A percentile compares a stretch with the other conserved stretches of the same genome.
Evolutionary conservation across 2,797 vertebrate genomes (phyloP).

Genomic region (Threskiornis aethiopicus): DNA sequence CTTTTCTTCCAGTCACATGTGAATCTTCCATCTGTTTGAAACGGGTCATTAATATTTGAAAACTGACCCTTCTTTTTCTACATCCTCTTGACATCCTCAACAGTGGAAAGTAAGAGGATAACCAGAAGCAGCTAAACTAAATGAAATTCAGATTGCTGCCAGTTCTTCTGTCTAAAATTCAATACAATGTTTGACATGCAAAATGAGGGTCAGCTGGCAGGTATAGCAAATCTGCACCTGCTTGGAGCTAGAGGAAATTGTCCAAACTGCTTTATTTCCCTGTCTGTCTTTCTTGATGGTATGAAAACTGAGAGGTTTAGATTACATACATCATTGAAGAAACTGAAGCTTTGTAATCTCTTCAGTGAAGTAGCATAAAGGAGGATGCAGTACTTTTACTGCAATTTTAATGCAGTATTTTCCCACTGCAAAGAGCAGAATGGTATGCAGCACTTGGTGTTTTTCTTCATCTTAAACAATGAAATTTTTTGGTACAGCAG

Average conservation of each 20-base stretch:
- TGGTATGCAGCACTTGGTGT: neutral
- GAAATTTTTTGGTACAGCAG: neutral
- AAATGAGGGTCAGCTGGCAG: conserved; percentile 17
- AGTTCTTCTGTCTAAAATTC: conserved; percentile 11
- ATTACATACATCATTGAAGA: neutral
- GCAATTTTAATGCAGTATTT: neutral
- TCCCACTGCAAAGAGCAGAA: neutral
- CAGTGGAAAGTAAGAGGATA: neutral
- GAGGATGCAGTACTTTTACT: neutral
- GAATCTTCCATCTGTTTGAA: neutral
- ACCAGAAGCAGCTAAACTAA: neutral
- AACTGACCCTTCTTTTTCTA: neutral
- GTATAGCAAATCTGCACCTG: conserved; percentile 8
- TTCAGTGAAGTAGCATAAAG: neutral
- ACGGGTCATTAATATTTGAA: neutral
- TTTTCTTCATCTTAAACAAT: conserved; percentile 14
- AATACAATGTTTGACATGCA: neutral
- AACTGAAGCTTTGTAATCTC: neutral
- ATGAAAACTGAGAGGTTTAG: neutral
- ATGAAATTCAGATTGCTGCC: conserved; percentile 7
- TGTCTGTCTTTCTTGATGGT: neutral
- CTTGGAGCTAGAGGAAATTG: neutral
- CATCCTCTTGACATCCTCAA: neutral
- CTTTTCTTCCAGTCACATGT: neutral
- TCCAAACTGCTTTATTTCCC: neutral